Evolutionary conservation across 2,888 invertebrate genomes (phyloP), one percentile per base, ranked within the genome.

Genomic region (Spisula subtruncata): DNA sequence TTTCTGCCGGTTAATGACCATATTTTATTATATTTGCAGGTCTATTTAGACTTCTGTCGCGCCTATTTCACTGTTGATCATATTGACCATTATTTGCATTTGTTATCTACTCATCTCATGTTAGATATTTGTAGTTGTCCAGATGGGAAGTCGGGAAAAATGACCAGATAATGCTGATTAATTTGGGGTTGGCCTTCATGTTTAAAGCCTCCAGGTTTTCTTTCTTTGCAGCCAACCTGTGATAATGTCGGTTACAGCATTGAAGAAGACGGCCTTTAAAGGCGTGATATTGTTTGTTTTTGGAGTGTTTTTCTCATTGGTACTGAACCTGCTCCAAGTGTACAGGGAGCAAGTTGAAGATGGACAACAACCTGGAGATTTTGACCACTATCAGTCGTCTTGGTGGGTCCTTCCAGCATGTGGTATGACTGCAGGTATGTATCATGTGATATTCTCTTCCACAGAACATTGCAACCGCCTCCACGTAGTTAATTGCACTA

Each of bases 361-460:
- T 46, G 91, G 88, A 16, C 86, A 86, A 46, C 89, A 91, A 51
- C 90, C 91, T 0, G 90, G 91, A 14, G 88, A 89, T 54, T 92
- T 92, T 92, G 95, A 94, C 89, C 93, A 96, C 29, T 95, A 96
- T 81, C 95, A 96, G n/a, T 96, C 96, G 0, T 96, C 96, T 1
- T 97, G 97, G 97, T 97, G 97, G 97, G 95, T 97, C 32, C 96
- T 97, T 5, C 96, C 96, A 2, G 94, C 95, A 54, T 97, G 97
- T 95, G 97, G 97, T 10, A 94, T 96, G 75, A 96, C 96, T 75
- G 96, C 97, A 93, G 97, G 97, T 97, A 93, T 92, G 93, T 90
- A 4, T 12, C 29, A 18, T 60, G 51, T 14, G 8, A 8, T 2
- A 41, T 41, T 41, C 41, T 41, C 41, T 41, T 41, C 8, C 41